phyloP scores from a whole-genome alignment of 2,888 invertebrate species.

The Athalia circularis region DNA sequence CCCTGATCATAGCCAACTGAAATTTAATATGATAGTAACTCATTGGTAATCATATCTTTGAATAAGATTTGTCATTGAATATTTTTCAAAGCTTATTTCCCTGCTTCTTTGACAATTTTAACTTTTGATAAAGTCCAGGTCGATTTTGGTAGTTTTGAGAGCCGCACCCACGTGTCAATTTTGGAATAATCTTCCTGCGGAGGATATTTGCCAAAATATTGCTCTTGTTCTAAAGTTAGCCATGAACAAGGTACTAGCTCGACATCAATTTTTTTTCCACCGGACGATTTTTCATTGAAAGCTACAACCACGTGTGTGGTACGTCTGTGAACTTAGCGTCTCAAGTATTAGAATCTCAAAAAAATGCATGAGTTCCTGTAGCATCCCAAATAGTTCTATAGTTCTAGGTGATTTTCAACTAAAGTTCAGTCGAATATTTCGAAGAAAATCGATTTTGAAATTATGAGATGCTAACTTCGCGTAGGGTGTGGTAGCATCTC shows the following conservation, averaged over 20 bases:
- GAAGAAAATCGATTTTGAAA: too few species aligned
- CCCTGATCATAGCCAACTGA: too few species aligned
- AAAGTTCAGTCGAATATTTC: too few species aligned
- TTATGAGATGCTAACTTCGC: too few species aligned
- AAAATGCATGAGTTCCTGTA: too few species aligned
- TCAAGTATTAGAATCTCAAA: too few species aligned
- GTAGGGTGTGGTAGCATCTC: too few species aligned
- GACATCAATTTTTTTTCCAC: conserved; percentile 1
- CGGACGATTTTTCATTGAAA: neutral
- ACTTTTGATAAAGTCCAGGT: neutral
- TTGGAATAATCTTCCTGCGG: conserved; percentile 15
- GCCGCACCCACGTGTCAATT: conserved; percentile 15
- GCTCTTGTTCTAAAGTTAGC: neutral
- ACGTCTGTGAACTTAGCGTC: too few species aligned
- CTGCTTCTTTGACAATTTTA: conserved; percentile 21
- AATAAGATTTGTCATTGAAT: neutral
- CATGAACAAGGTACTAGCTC: conserved; percentile 13
- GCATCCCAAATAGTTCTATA: too few species aligned
- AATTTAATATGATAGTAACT: too few species aligned
- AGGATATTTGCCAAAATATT: conserved; percentile 12
- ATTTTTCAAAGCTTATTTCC: neutral
- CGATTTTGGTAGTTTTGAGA: neutral
- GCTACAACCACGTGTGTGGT: conserved; percentile 12
- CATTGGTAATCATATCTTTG: neutral
- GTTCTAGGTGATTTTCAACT: too few species aligned